Conservation (phyloP, 2,113 vertebrate genomes). For the Lonchura striata region DNA sequence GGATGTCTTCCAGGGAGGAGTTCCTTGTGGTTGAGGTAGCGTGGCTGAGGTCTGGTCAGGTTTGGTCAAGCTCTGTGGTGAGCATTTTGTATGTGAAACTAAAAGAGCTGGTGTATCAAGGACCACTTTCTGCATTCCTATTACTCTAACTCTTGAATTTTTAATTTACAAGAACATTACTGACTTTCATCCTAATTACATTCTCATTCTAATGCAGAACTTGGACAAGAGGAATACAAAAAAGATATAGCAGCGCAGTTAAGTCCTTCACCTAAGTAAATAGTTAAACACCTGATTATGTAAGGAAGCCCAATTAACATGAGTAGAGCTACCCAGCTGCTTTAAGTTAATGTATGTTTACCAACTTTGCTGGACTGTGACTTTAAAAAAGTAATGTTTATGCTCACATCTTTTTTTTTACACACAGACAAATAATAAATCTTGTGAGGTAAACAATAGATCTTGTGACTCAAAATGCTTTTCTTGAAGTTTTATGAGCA, state of each 20-base stretch:
- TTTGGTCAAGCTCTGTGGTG: too few species aligned
- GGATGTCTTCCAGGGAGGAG: background rate
- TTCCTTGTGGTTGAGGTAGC: background rate
- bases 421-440: background rate
- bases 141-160: background rate
- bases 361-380: background rate
- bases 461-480: background rate
- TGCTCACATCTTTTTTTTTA: background rate
- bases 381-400: background rate
- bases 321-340: background rate
- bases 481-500: background rate
- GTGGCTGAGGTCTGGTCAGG: fast-evolving
- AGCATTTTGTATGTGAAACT: background rate
- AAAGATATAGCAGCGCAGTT: background rate
- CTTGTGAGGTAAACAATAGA: background rate
- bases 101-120: background rate
- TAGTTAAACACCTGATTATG: background rate
- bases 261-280: background rate
- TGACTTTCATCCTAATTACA: background rate
- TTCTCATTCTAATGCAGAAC: background rate
- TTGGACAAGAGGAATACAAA: background rate
- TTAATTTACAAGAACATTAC: background rate
- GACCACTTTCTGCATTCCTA: background rate
- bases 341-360: background rate
- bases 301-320: background rate